Evolutionary conservation across 2,888 invertebrate genomes (phyloP).

Genomic region (Baronia brevicornis): DNA sequence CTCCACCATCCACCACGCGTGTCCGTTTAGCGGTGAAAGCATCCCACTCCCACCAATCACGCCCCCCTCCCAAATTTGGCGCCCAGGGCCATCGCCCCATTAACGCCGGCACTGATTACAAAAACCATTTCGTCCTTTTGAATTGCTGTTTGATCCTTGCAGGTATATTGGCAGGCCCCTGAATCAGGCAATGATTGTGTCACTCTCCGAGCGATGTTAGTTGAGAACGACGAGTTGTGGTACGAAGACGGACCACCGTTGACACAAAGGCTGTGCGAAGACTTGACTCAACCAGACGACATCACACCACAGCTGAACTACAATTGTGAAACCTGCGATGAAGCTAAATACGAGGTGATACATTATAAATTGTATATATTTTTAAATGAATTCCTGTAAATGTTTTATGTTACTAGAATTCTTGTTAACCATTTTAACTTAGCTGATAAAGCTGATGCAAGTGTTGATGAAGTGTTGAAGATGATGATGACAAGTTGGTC

Average conservation of each 20-base stretch:
- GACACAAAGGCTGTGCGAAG: conserved; percentile 50
- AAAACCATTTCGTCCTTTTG: no score
- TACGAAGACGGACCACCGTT: conserved; percentile 56
- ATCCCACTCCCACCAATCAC: no score
- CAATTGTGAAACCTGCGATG: conserved; percentile 57
- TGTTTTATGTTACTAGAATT: background rate
- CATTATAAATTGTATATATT: background rate
- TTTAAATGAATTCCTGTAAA: background rate
- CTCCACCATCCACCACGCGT: no score
- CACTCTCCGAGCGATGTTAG: conserved; percentile 58
- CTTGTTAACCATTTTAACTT: no score
- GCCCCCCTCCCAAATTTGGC: no score
- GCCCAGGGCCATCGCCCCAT: no score
- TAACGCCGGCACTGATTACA: no score
- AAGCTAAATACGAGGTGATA: conserved; percentile 62
- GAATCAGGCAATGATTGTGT: conserved; percentile 56
- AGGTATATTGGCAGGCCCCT: conserved; percentile 67
- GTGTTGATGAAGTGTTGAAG: no score
- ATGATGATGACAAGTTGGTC: no score
- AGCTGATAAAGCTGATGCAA: background rate
- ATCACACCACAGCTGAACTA: conserved; percentile 48
- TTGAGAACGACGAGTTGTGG: conserved; percentile 54
- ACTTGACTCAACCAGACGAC: conserved; percentile 59
- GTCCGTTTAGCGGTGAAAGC: no score
- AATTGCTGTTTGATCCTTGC: conserved; percentile 1